Conservation (phyloP, 2,888 invertebrate genomes). For the Andrena haemorrhoa region DNA sequence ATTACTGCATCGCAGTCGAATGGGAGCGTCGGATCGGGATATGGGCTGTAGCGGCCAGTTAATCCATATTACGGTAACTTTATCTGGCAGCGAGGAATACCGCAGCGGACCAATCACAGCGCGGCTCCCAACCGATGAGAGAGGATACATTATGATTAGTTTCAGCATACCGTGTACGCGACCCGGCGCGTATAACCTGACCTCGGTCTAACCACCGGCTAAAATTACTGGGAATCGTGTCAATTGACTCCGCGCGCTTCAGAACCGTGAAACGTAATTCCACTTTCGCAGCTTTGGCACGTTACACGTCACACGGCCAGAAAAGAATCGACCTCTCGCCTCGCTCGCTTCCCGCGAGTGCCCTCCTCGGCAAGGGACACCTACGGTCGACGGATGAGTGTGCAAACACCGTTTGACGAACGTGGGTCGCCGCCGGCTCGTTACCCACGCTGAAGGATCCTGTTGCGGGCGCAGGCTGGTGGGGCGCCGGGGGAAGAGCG, state of each 20-base stretch:
- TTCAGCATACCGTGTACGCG: constrained; percentile 62
- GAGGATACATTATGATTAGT: constrained; percentile 75
- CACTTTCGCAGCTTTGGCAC: constrained; percentile 21
- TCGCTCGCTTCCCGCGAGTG: too few relatives aligned
- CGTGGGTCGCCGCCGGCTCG: too few relatives aligned
- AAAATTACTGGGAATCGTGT: constrained; percentile 75
- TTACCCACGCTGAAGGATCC: too few relatives aligned
- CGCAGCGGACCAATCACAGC: constrained; percentile 73
- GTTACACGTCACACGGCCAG: constrained; percentile 5
- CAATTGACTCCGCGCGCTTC: constrained; percentile 63
- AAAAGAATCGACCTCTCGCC: background rate
- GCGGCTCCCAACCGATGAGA: constrained; percentile 60
- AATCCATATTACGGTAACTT: constrained; percentile 76
- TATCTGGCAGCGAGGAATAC: constrained; percentile 73
- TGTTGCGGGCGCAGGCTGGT: background rate
- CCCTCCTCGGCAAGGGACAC: too few relatives aligned
- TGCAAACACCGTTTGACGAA: too few relatives aligned
- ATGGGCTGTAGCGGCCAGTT: constrained; percentile 71
- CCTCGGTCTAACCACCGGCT: constrained; percentile 68
- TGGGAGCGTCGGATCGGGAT: constrained; percentile 65
- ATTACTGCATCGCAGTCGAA: constrained; percentile 62
- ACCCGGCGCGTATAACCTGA: constrained; percentile 63
- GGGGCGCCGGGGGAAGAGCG: background rate
- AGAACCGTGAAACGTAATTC: constrained; percentile 52
- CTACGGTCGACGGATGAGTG: too few relatives aligned